Percentiles rank a stretch among this genome's conserved stretches.
phyloP scores from a whole-genome alignment of 1,140 invertebrate genomes.

The Temnothorax longispinosus region DNA sequence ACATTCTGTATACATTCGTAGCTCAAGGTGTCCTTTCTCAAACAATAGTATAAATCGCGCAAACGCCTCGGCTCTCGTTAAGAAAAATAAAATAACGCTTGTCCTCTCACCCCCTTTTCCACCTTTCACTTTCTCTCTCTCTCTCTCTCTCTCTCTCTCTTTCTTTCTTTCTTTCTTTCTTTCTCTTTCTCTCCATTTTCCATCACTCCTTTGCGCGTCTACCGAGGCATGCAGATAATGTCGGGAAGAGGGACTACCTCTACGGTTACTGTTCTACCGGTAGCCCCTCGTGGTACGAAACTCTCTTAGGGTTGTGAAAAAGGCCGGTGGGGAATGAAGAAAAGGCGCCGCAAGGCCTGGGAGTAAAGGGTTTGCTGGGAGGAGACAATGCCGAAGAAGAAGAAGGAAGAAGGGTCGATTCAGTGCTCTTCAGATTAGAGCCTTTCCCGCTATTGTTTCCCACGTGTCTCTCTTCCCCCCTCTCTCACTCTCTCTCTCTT shows the following conservation, averaged over 20 bases:
- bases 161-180: background rate
- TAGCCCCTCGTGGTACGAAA: conserved; percentile 59
- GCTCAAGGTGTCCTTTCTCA: background rate
- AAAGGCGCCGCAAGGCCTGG: conserved; percentile 59
- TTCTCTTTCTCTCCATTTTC: background rate
- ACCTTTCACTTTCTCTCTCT: background rate
- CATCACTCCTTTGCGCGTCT: conserved; percentile 57
- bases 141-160: background rate
- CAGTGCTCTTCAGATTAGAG: conserved; percentile 82
- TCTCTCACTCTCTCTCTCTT: conserved; percentile 72
- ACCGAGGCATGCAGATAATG: conserved; percentile 72
- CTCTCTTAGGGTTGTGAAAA: conserved; percentile 65
- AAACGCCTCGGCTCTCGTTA: conserved; percentile 1
- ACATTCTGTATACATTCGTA: background rate
- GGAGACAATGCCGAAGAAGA: conserved; percentile 75
- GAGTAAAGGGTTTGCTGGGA: conserved; percentile 65
- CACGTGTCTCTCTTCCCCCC: conserved; percentile 67
- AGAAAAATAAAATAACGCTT: conserved; percentile 20
- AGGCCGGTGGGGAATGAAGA: conserved; percentile 59
- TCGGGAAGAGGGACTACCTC: conserved; percentile 60
- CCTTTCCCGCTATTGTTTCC: conserved; percentile 77
- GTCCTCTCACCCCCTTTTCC: background rate
- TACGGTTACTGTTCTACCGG: conserved; percentile 65
- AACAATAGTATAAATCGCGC: background rate
- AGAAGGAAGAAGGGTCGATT: conserved; percentile 76